These are phyloP conservation scores for Podarcis cretensis DNA, from an alignment of 2,113 vertebrate genomes.

Conservation along the genomic window DNA sequence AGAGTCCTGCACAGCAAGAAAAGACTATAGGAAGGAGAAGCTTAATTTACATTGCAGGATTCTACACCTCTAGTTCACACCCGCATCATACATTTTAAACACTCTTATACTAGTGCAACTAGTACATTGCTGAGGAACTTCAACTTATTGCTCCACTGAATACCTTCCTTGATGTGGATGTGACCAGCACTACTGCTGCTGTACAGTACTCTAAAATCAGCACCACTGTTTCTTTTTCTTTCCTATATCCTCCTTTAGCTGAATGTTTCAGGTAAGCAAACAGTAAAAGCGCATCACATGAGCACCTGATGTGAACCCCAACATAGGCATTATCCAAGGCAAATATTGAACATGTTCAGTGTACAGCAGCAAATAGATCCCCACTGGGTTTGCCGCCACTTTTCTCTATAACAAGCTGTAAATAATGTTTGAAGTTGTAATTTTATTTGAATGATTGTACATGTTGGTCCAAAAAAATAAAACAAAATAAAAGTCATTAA, in stretches of 20 bases:
- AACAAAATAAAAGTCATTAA: slow-evolving; percentile 61
- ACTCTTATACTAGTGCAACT: too few species aligned
- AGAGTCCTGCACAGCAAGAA: slow-evolving; percentile 4
- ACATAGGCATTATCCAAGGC: slow-evolving; percentile 62
- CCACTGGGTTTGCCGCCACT: slow-evolving; percentile 63
- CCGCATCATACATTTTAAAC: too few species aligned
- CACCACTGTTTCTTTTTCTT: slow-evolving; percentile 46
- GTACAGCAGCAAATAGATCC: slow-evolving; percentile 71
- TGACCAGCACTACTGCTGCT: too few species aligned
- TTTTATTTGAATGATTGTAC: slow-evolving; percentile 68
- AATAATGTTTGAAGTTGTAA: slow-evolving; percentile 62
- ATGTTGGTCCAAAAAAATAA: slow-evolving; percentile 64
- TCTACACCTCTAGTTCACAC: neutral
- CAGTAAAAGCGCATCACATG: slow-evolving; percentile 38
- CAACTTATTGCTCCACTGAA: neutral
- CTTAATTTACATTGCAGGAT: slow-evolving; percentile 36
- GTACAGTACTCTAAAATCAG: slow-evolving; percentile 34
- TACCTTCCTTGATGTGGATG: too few species aligned
- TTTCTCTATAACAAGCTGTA: slow-evolving; percentile 67
- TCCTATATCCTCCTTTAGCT: slow-evolving; percentile 44
- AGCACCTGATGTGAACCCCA: slow-evolving; percentile 57
- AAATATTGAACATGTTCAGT: slow-evolving; percentile 68
- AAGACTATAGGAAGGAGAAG: slow-evolving; percentile 37
- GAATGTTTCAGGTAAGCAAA: slow-evolving; percentile 49
- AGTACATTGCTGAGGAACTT: neutral